phyloP scores from a whole-genome alignment of 2,113 vertebrate species.

The Chamaea fasciata region DNA sequence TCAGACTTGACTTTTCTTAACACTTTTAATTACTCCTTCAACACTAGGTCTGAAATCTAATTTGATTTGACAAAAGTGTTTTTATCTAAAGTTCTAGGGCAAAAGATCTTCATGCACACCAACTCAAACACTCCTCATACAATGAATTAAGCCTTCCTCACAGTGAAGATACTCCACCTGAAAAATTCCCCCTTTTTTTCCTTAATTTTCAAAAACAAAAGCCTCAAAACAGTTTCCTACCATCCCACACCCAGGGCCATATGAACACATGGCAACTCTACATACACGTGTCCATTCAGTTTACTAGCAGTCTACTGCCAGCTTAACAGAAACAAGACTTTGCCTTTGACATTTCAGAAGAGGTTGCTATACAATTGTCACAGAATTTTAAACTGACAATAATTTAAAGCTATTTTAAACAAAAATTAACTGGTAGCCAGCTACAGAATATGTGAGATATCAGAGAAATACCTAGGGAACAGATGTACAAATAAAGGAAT shows the following conservation, averaged over 20 bases:
- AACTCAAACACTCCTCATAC: background rate
- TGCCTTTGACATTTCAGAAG: background rate
- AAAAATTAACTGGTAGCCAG: background rate
- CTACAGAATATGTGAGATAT: background rate
- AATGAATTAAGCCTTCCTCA: background rate
- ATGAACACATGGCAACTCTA: background rate
- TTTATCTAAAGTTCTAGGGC: background rate
- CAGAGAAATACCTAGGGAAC: background rate
- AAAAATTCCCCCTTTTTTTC: background rate
- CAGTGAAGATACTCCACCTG: background rate
- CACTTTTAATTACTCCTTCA: background rate
- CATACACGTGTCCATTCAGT: background rate
- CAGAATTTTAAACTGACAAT: background rate
- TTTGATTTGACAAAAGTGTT: background rate
- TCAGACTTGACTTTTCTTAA: background rate
- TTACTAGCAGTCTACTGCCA: background rate
- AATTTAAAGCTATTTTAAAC: background rate
- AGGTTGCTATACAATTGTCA: background rate
- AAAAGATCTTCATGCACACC: background rate
- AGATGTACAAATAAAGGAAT: background rate
- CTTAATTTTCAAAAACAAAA: background rate
- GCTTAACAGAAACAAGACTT: background rate
- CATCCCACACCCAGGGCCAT: background rate
- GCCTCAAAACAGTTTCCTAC: background rate
- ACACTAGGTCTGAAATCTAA: background rate